A percentile compares a stretch with the other conserved stretches of the same genome.
phyloP scores from a whole-genome alignment of 1,140 invertebrate genomes.

The Drosophila kanapiae region DNA sequence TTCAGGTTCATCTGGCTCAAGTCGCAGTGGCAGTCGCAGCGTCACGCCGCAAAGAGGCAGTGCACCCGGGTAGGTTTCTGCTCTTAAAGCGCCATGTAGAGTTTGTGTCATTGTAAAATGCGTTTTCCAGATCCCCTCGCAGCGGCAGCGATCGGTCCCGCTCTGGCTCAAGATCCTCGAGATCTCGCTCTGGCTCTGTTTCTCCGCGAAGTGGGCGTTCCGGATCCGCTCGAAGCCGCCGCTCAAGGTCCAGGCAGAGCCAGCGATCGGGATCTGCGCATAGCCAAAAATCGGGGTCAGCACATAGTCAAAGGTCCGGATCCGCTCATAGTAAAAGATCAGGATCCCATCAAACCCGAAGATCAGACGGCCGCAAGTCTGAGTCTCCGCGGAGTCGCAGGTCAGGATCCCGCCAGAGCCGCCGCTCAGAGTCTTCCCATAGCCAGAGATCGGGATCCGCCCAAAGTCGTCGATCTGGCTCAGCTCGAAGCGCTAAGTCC shows the following conservation, averaged over 20 bases:
- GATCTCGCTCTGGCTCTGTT: slow-evolving; percentile 40
- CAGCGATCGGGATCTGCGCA: slow-evolving; percentile 31
- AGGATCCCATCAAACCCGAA: slow-evolving; percentile 23
- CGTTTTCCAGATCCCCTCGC: slow-evolving; percentile 69
- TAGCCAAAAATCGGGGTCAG: slow-evolving; percentile 31
- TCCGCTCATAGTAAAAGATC: slow-evolving; percentile 35
- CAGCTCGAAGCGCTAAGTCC: slow-evolving; percentile 24
- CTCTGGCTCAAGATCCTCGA: slow-evolving; percentile 47
- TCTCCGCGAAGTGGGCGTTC: slow-evolving; percentile 44
- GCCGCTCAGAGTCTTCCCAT: slow-evolving; percentile 27
- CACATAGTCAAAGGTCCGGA: slow-evolving; percentile 20
- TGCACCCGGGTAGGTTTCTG: slow-evolving; percentile 68
- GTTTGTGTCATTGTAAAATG: background rate
- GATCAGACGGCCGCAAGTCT: slow-evolving; percentile 23
- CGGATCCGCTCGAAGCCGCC: slow-evolving; percentile 49
- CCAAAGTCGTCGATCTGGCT: slow-evolving; percentile 35
- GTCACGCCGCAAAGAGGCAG: slow-evolving; percentile 84
- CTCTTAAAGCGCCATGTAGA: slow-evolving; percentile 47
- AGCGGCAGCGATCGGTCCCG: slow-evolving; percentile 71
- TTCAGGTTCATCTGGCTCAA: slow-evolving; percentile 86
- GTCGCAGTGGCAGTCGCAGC: slow-evolving; percentile 85
- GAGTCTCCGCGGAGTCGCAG: slow-evolving; percentile 17
- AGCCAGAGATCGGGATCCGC: slow-evolving; percentile 43
- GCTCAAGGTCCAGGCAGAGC: slow-evolving; percentile 33
- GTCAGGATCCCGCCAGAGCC: slow-evolving; percentile 39